Base-by-base conservation (phyloP, 2,113 vertebrate species). In the Aspidoscelis tigris region DNA sequence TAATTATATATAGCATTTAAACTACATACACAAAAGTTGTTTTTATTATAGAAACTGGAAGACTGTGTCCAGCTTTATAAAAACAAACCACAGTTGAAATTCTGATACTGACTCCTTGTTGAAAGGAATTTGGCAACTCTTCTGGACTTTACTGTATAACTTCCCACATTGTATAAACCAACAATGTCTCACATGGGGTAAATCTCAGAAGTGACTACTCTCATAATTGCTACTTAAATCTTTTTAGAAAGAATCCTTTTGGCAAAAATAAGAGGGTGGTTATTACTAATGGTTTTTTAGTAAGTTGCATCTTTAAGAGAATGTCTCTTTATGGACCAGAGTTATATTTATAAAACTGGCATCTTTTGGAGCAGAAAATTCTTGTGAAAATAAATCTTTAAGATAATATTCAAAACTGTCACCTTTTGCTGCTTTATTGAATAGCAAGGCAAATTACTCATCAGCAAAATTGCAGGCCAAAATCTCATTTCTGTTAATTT, bases 181-280 rank as follows among this genome's bases (percentile, higher is more conserved):
- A 66, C 22, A 24, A 21, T 55, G 61, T 76, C 77, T 88, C 76
- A 33, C 76, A 79, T 74, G 44, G 69, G 55, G n/a, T 39, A 7
- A 89, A 81, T 88, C 88, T 90, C 83, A 71, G 64, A 86, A 90
- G 71, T 86, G 78, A 83, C 44, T 65, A 39, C 5, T 90, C 66
- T 33, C 68, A 84, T 77, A 78, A 44, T 81, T 83, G 79, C 89
- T 88, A 79, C 87, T 91, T 93, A 90, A 88, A 92, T 83, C 53
- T 43, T 90, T 72, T 80, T 64, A 87, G 79, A 84, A 69, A 78
- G 76, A 5, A n/a, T 89, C 26, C 4, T 47, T 88, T 89, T 64
- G 50, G 61, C n/a, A 86, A 87, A 81, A 89, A 80, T 3, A 3
- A 61, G 7, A 33, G 70, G 21, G 55, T 39, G 69, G 61, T 84